A percentile compares a stretch with the other conserved stretches of the same genome.
Conservation (phyloP, 2,113 vertebrate species). For the Melanerpes formicivorus region DNA sequence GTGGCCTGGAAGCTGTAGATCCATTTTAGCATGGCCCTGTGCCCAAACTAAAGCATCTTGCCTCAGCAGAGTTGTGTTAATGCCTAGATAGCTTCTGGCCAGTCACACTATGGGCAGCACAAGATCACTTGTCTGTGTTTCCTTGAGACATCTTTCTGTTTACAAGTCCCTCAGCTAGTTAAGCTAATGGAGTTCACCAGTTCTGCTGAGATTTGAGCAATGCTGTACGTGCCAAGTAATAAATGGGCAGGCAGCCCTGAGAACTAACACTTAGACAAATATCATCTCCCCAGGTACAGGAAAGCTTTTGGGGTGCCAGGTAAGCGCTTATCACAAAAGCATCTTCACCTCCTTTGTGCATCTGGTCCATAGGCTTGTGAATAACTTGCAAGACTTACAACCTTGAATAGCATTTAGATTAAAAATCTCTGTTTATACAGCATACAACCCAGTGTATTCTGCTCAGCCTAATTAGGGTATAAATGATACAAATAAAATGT, state of each 20-base stretch:
- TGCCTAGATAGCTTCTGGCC: neutral
- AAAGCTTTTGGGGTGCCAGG: neutral
- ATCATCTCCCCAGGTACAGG: neutral
- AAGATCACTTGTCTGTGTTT: neutral
- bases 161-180: neutral
- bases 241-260: neutral
- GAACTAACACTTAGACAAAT: neutral
- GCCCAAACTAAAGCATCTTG: conserved; percentile 2
- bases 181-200: neutral
- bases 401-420: neutral
- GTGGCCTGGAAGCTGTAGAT: neutral
- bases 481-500: neutral
- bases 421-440: neutral
- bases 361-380: neutral
- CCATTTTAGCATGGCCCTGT: conserved; percentile 5
- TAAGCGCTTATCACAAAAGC: neutral
- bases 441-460: neutral
- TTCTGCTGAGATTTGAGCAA: neutral
- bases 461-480: neutral
- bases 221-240: neutral
- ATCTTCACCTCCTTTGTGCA: neutral
- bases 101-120: neutral
- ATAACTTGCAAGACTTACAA: neutral
- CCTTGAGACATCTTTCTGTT: neutral
- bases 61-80: neutral